These are phyloP conservation scores for Drosophila carrolli DNA, from an alignment of 1,140 invertebrate genomes.

Conservation along the genomic window DNA sequence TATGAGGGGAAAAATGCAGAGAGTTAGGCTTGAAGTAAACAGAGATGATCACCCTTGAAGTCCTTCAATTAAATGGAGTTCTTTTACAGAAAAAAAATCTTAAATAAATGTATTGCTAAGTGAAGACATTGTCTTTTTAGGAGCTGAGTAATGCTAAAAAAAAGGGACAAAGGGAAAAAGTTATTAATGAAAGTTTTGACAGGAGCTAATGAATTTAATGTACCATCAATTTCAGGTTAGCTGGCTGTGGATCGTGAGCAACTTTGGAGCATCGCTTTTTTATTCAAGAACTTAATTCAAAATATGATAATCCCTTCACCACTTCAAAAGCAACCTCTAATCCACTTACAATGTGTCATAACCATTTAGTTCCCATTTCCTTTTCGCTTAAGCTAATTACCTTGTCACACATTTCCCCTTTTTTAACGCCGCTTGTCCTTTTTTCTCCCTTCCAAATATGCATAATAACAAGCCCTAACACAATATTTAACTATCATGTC, in stretches of 20 bases:
- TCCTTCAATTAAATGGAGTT: conserved; percentile 3
- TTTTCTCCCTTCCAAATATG: neutral
- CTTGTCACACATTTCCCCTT: conserved; percentile 40
- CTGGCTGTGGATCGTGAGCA: no score
- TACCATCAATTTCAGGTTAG: no score
- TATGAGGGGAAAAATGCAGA: conserved; percentile 2
- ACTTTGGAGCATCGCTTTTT: no score
- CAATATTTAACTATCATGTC: conserved; percentile 53
- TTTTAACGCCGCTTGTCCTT: conserved; percentile 45
- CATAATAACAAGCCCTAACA: conserved; percentile 18
- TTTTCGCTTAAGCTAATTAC: conserved; percentile 31
- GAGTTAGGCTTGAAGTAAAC: conserved; percentile 3
- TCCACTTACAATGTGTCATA: conserved; percentile 33
- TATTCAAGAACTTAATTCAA: neutral
- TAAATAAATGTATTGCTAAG: neutral
- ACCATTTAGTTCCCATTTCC: conserved; percentile 20
- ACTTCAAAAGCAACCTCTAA: conserved; percentile 2
- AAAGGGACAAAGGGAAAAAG: no score
- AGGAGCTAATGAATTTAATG: no score
- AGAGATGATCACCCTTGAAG: conserved; percentile 1
- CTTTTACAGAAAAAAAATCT: neutral
- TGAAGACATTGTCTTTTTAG: neutral
- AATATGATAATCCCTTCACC: conserved; percentile 2
- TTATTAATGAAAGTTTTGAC: no score
- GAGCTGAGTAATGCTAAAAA: no score